phyloP scores from a whole-genome alignment of 2,797 vertebrate species.

The Scolopax bukidnonensis region DNA sequence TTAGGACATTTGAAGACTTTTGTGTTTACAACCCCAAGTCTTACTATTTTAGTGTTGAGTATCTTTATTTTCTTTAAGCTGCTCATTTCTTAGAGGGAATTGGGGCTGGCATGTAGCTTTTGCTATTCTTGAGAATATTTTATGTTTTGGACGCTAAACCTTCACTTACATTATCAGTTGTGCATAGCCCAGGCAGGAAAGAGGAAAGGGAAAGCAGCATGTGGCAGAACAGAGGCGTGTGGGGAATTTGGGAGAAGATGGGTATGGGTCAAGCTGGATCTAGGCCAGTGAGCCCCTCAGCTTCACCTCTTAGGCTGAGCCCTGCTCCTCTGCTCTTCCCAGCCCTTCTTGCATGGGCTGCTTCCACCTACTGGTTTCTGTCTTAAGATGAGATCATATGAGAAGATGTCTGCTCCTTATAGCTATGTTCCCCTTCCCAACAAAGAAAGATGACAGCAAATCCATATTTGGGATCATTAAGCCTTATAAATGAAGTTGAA shows the following conservation, averaged over 20 bases:
- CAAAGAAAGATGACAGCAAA: not conserved
- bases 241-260: not conserved
- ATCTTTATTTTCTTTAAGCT: not conserved
- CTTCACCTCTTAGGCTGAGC: not conserved
- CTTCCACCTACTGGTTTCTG: not conserved
- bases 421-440: not conserved
- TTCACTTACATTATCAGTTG: not conserved
- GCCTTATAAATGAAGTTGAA: not conserved
- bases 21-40: not conserved
- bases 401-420: not conserved
- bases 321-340: not conserved
- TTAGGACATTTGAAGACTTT: not conserved
- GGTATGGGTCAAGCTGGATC: not conserved
- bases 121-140: constrained; percentile 9
- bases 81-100: not conserved
- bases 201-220: not conserved
- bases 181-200: not conserved
- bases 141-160: not conserved
- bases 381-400: not conserved
- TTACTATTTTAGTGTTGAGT: not conserved
- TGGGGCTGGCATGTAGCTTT: not conserved
- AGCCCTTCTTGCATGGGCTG: not conserved
- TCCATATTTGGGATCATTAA: not conserved
- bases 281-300: not conserved
- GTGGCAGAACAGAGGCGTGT: not conserved